phyloP scores from a whole-genome alignment of 2,797 vertebrate genomes.

The Etheostoma perlongum region DNA sequence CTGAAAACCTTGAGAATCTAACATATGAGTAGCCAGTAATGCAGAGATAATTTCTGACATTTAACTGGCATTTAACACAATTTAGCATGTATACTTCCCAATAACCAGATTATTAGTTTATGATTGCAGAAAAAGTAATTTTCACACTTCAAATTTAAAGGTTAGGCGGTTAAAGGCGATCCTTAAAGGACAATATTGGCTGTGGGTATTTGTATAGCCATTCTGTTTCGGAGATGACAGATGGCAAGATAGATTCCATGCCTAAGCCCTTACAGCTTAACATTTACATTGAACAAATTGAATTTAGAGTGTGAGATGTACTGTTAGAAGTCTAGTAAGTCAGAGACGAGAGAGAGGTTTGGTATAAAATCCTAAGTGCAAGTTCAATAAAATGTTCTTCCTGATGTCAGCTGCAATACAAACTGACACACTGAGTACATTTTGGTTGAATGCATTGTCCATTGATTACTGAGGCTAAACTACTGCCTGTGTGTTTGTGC shows the following conservation, averaged over 20 bases:
- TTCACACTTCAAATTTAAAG: slow-evolving; percentile 37
- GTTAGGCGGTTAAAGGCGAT: slow-evolving; percentile 10
- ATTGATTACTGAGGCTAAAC: slow-evolving; percentile 59
- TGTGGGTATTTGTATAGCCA: slow-evolving; percentile 12
- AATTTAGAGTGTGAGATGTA: slow-evolving; percentile 6
- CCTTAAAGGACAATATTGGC: slow-evolving; percentile 9
- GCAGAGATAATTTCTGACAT: slow-evolving; percentile 41
- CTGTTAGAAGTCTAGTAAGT: not conserved
- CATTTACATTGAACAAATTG: slow-evolving; percentile 42
- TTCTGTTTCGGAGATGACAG: slow-evolving; percentile 43
- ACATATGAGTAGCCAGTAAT: not conserved
- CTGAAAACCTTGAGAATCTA: slow-evolving; percentile 6
- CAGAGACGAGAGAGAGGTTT: slow-evolving; percentile 2
- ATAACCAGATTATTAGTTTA: not conserved
- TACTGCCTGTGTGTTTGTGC: slow-evolving; percentile 47
- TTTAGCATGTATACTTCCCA: slow-evolving; percentile 6
- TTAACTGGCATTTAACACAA: slow-evolving; percentile 46
- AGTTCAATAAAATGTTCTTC: slow-evolving; percentile 19
- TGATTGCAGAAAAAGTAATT: slow-evolving; percentile 2
- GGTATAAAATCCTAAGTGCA: slow-evolving; percentile 1
- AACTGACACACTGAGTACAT: slow-evolving; percentile 38
- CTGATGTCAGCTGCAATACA: slow-evolving; percentile 44
- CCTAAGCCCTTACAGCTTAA: slow-evolving; percentile 31
- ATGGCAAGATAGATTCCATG: slow-evolving; percentile 27
- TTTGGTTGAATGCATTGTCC: slow-evolving; percentile 55